Evolutionary conservation across 1,140 invertebrate genomes (phyloP).

Genomic region (Trigoniulus corallinus): DNA sequence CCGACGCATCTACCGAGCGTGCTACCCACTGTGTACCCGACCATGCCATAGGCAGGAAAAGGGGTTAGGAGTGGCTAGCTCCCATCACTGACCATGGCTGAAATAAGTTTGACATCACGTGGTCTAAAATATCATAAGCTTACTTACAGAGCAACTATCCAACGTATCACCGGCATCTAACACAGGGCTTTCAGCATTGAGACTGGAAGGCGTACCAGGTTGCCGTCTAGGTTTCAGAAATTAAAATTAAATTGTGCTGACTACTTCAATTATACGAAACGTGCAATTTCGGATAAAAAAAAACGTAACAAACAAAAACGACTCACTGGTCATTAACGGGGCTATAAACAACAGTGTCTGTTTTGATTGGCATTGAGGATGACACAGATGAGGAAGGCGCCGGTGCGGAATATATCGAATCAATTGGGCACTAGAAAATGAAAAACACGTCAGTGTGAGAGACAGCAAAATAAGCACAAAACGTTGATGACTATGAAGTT

Average conservation of each 20-base stretch:
- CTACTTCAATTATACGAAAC: too few relatives aligned
- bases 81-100: too few relatives aligned
- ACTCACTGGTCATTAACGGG: conserved; percentile 6
- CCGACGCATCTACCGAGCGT: too few relatives aligned
- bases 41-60: too few relatives aligned
- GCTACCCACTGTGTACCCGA: too few relatives aligned
- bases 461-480: too few relatives aligned
- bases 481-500: background rate
- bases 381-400: conserved; percentile 7
- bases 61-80: too few relatives aligned
- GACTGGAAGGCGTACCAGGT: conserved; percentile 14
- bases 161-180: conserved; percentile 11
- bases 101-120: too few relatives aligned
- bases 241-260: conserved; percentile 6
- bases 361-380: conserved; percentile 15
- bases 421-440: conserved; percentile 10
- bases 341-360: conserved; percentile 1
- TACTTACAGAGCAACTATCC: conserved; percentile 11
- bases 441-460: background rate
- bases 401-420: conserved; percentile 10
- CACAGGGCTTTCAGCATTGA: conserved; percentile 14
- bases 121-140: too few relatives aligned
- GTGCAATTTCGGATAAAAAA: too few relatives aligned
- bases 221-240: too few relatives aligned
- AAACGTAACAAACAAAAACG: background rate